phyloP scores from a whole-genome alignment of 2,888 invertebrate genomes.

The Gibbula magus region DNA sequence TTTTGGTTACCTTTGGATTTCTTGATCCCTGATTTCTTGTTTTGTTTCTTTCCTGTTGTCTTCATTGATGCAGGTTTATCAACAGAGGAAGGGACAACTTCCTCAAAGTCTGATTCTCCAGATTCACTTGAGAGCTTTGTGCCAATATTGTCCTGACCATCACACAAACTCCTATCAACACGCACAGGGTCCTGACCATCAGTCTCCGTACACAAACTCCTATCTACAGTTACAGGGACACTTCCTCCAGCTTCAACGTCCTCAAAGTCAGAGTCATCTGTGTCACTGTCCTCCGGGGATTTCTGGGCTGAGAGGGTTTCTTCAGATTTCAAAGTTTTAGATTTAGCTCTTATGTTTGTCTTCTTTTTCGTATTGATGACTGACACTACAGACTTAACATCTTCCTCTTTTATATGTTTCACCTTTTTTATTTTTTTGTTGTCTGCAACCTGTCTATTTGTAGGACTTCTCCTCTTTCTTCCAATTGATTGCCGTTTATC shows the following conservation, averaged over 20 bases:
- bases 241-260: neutral
- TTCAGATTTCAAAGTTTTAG: too few species aligned
- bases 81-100: too few species aligned
- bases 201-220: too few species aligned
- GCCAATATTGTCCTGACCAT: too few species aligned
- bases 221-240: neutral
- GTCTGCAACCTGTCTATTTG: neutral
- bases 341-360: too few species aligned
- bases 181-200: too few species aligned
- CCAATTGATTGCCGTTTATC: neutral
- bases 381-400: too few species aligned
- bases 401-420: neutral
- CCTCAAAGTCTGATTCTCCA: too few species aligned
- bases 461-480: neutral
- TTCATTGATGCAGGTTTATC: neutral
- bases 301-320: neutral
- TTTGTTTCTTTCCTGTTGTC: neutral
- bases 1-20: neutral
- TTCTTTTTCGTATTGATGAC: too few species aligned
- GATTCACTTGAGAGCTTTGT: too few species aligned
- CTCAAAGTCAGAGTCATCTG: constrained; percentile 35
- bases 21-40: neutral
- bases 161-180: too few species aligned
- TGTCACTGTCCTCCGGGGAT: constrained; percentile 8
- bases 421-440: neutral